phyloP scores from a whole-genome alignment of 1,140 invertebrate genomes.

The Oncopodura yosiiana region DNA sequence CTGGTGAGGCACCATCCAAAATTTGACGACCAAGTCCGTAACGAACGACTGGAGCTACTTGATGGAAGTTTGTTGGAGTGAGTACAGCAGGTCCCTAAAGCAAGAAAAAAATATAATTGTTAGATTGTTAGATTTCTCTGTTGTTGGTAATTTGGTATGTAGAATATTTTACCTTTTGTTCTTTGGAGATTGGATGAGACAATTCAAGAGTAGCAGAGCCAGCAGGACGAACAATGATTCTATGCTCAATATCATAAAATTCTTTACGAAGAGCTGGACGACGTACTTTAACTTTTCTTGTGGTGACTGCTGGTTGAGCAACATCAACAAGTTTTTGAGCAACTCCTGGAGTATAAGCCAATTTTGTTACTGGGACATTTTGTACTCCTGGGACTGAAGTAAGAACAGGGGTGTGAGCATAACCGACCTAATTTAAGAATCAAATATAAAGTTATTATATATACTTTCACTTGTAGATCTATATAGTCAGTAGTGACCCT shows the following conservation, averaged over 20 bases:
- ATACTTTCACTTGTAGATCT: neutral
- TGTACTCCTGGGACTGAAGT: constrained; percentile 45
- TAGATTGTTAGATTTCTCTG: neutral
- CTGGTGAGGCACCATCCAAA: no score
- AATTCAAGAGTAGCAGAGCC: constrained; percentile 53
- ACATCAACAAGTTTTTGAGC: constrained; percentile 48
- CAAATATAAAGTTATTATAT: constrained; percentile 33
- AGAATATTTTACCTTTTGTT: constrained; percentile 42
- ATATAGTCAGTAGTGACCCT: neutral
- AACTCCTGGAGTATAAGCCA: constrained; percentile 45
- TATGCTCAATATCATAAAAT: constrained; percentile 56
- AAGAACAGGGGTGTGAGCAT: constrained; percentile 43
- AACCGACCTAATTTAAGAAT: constrained; percentile 26
- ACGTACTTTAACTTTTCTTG: constrained; percentile 44
- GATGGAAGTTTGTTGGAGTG: constrained; percentile 33
- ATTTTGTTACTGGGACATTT: constrained; percentile 45
- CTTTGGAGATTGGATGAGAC: constrained; percentile 50
- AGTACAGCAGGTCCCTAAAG: constrained; percentile 42
- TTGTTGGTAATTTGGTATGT: constrained; percentile 1
- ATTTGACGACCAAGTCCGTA: constrained; percentile 32
- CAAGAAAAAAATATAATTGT: constrained; percentile 4
- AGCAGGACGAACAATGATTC: constrained; percentile 51
- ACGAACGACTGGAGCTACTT: constrained; percentile 33
- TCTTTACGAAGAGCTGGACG: constrained; percentile 55
- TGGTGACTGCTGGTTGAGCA: constrained; percentile 42